Evolutionary conservation across 1,140 invertebrate species (phyloP).

Genomic region (Drosophila gunungcola): DNA sequence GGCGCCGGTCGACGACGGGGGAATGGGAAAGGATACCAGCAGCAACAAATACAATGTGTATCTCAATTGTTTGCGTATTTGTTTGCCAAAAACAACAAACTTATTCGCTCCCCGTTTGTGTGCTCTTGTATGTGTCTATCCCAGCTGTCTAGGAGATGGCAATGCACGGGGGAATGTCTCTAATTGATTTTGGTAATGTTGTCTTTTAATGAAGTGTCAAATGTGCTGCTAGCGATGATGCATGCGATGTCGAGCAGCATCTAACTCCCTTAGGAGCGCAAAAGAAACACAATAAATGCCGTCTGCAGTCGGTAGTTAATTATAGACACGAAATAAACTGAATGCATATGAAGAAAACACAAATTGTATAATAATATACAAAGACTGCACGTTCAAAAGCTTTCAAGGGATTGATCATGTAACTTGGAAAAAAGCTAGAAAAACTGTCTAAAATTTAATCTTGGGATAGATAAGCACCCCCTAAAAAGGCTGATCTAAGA

Average conservation of each 20-base stretch:
- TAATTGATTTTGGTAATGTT: constrained; percentile 82
- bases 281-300: constrained; percentile 28
- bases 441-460: neutral
- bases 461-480: neutral
- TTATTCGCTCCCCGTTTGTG: constrained; percentile 9
- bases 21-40: neutral
- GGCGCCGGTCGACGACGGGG: constrained; percentile 13
- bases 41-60: constrained; percentile 63
- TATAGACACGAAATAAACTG: constrained; percentile 15
- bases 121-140: constrained; percentile 19
- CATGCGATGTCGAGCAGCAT: constrained; percentile 25
- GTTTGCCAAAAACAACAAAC: constrained; percentile 74
- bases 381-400: too few relatives aligned
- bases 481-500: neutral
- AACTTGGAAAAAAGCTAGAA: neutral
- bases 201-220: constrained; percentile 82
- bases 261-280: constrained; percentile 20
- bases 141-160: constrained; percentile 33
- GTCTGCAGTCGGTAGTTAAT: constrained; percentile 26
- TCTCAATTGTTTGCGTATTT: constrained; percentile 77
- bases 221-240: constrained; percentile 59
- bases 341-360: neutral
- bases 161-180: constrained; percentile 66
- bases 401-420: too few relatives aligned
- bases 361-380: neutral